Base-by-base conservation (phyloP, 2,888 invertebrate genomes). In the Cheilosia scutellata region DNA sequence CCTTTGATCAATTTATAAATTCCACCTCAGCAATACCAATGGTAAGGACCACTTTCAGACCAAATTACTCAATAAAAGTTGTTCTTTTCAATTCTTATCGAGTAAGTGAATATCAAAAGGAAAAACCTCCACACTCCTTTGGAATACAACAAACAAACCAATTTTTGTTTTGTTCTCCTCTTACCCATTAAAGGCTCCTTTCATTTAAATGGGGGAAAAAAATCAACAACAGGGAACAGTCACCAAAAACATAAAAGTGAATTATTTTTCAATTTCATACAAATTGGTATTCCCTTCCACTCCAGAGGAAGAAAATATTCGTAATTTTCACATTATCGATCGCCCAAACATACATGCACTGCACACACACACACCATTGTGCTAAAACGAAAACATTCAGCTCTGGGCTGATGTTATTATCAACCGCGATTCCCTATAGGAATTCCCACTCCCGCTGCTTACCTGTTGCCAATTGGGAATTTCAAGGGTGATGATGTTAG, bases 271-370 rank as follows among this genome's bases (percentile, higher is more conserved):
- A 82, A 82, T 77, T 77, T 71, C 40, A 29, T 13, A 66, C 60
- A 65, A 77, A 37, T 11, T 47, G 16, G 57, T 25, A 6, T 11
- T 9, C 7, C 25, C 37, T 51, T 2, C 33, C 27, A 31, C 33
- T 63, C 47, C 44, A 13, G 5, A 65, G 31, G 57, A 57, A 11
- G 37, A 37, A 20, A 4, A 37, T 11, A 11, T 83, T 83, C 27
- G 51, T 53, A 75, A 70, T 79, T 84, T 79, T 49, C 63, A 68
- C 55, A 68, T 65, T 84, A 84, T 84, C 83, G 83, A 84, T 84
- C 80, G 84, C 16, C n/a, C 16, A 2, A 4, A 37, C 33, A 58
- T 49, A 65, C 49, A 68, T 58, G 20, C 20, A 20, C 20, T 20
- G 20, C 2, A 62, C 37, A 57, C 51, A 40, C 65, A 27, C 16